Evolutionary conservation across 2,797 vertebrate genomes (phyloP), one percentile per base, ranked within the genome.

Genomic region (Chiroxiphia lanceolata): DNA sequence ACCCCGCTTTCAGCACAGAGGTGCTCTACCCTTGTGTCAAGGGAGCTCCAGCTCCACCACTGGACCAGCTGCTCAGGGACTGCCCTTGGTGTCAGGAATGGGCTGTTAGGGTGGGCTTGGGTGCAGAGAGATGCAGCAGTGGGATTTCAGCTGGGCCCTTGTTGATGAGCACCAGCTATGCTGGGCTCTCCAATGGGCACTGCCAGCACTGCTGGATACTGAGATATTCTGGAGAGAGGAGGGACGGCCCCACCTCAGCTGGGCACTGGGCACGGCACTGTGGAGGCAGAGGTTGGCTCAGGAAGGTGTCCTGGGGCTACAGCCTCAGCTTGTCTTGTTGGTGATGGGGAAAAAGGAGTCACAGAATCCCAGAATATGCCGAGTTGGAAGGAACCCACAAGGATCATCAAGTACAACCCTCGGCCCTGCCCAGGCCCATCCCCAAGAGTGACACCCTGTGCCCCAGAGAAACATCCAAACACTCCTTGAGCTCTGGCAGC

Each of bases 131-230:
- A 11, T 17, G 40, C 34, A 50, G 50, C 1, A 2, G 3, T 27
- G 27, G n/a, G 36, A 33, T 38, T 45, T 48, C 42, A 36, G 23
- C 31, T 1, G 15, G 38, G 33, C 3, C 15, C 15, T 11, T 1
- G 2, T 0, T 10, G 10, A 34, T 2, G 23, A 65, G 44, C 44
- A 36, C 9, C 48, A 50, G 10, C 25, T 68, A 65, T 18, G 27
- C 44, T 0, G 0, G 42, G 29, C 12, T 69, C 19, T 29, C 36
- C 44, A 8, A 0, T 0, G 12, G 34, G 33, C 0, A 0, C 34
- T 40, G 48, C 59, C 3, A 4, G 27, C 36, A 11, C 67, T 3
- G 4, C 48, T 48, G 48, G 20, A 6, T 70, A 13, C 22, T 45
- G 69, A 81, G 45, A 14, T 11, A 4, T 1, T n/a, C n/a, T 25